Evolutionary conservation across 2,797 vertebrate genomes (phyloP).

Genomic region (Pseudochaenichthys georgianus): DNA sequence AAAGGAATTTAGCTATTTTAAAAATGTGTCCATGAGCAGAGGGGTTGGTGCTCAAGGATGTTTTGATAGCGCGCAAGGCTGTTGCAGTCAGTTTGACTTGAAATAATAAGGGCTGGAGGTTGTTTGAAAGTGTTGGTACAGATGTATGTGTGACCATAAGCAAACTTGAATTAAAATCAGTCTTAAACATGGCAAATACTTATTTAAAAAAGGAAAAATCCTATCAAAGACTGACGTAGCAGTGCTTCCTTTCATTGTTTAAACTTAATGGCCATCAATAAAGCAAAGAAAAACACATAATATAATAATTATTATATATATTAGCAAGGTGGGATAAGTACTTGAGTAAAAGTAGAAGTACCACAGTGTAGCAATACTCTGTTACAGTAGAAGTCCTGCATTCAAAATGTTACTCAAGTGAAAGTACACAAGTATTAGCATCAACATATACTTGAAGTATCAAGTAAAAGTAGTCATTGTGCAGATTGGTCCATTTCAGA

Average conservation of each 20-base stretch:
- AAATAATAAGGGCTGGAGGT: background rate
- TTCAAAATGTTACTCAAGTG: too few relatives aligned
- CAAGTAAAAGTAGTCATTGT: too few relatives aligned
- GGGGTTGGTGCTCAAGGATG: background rate
- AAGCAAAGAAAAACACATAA: background rate
- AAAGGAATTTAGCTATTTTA: background rate
- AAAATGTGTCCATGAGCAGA: background rate
- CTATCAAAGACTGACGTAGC: background rate
- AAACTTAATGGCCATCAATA: background rate
- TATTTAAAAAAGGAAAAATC: background rate
- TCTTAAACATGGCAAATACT: background rate
- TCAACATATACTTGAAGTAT: too few relatives aligned
- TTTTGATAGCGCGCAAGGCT: background rate
- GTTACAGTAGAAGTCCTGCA: too few relatives aligned
- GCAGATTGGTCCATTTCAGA: too few relatives aligned
- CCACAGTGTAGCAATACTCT: too few relatives aligned
- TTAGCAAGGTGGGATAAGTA: too few relatives aligned
- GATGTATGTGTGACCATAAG: background rate
- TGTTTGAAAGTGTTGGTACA: background rate
- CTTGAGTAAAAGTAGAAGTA: too few relatives aligned
- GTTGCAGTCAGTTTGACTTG: background rate
- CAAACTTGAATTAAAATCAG: background rate
- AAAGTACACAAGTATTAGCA: too few relatives aligned
- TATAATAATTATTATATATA: background rate
- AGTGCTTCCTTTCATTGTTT: background rate